Base-by-base conservation (phyloP, 2,888 invertebrate genomes). In the Phengaris alcon region DNA sequence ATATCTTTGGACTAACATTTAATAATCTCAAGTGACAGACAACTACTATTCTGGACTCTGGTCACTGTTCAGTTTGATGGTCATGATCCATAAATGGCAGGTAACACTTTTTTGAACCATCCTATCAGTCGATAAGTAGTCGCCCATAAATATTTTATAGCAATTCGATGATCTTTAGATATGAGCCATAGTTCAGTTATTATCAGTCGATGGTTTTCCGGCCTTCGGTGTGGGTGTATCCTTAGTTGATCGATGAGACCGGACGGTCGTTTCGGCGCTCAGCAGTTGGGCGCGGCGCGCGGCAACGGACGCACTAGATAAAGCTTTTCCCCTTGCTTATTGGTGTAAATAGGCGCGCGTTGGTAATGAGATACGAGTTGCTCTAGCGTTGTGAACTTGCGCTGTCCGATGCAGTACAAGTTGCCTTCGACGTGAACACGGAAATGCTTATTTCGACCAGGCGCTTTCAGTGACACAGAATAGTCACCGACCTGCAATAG, bases 341-440 rank as follows among this genome's bases (percentile, higher is more conserved):
- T 98, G 86, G 98, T 99, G 94, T 99, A 99, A 88, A 99, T 99
- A 82, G 99, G 99, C 84, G 99, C 98, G 87, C 98, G 96, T 95
- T 98, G 99, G 95, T 99, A 99, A 94, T 99, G 99, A 87, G 98
- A 97, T 83, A 99, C 99, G 82, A 99, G 95, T 90, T 98, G 98
- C 88, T 99, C 99, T 85, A 99, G 94, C 76, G 97, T 96, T 84
- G 97, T 96, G 94, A 99, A 99, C 93, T 98, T 98, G 87, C 99
- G 97, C 94, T 99, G 99, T 68, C 99, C 99, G 93, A 99, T 99
- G 93, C 98, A 98, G 92, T 98, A 98, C 82, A 98, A 95, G 79
- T 96, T 96, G 82, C 97, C 97, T 88, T 98, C 98, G 79, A 98
- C 98, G 90, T 98, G 98, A 85, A 99, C 99, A 86, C 99, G 97